Conservation (phyloP, 2,113 vertebrate species). For the Semnornis frantzii region DNA sequence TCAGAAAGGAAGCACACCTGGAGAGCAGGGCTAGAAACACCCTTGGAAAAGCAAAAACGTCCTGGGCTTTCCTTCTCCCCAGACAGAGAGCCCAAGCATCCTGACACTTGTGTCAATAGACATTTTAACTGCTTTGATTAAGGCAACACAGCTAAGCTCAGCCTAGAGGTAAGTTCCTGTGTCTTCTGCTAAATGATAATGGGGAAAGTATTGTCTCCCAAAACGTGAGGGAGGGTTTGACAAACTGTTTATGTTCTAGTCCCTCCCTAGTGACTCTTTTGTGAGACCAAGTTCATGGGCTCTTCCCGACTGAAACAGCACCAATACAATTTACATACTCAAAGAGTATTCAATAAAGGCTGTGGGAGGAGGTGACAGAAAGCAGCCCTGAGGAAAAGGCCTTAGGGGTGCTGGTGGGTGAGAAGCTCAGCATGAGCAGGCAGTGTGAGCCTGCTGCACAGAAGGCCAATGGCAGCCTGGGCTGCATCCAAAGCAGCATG, state of each 20-base stretch:
- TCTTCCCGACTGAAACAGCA: neutral
- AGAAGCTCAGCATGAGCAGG: too few species aligned
- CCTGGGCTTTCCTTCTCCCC: neutral
- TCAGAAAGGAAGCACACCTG: conserved; percentile 44
- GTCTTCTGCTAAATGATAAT: neutral
- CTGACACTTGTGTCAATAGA: neutral
- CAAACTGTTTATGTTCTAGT: neutral
- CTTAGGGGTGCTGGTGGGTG: too few species aligned
- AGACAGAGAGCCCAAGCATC: neutral
- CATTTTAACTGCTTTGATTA: conserved; percentile 35
- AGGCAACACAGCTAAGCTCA: neutral
- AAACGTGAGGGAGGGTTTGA: neutral
- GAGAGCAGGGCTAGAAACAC: conserved; percentile 1
- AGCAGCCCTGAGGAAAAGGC: too few species aligned
- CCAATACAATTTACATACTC: too few species aligned
- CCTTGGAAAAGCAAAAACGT: conserved; percentile 9
- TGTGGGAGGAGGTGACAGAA: too few species aligned
- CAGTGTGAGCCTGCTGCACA: too few species aligned
- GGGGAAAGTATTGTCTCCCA: neutral
- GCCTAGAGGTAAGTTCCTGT: neutral
- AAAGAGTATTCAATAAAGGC: too few species aligned
- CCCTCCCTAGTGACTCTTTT: neutral
- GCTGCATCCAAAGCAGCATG: too few species aligned
- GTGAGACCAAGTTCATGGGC: neutral
- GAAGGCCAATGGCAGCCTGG: too few species aligned